Base-by-base conservation (phyloP, 2,797 vertebrate genomes). In the Lemur catta region DNA sequence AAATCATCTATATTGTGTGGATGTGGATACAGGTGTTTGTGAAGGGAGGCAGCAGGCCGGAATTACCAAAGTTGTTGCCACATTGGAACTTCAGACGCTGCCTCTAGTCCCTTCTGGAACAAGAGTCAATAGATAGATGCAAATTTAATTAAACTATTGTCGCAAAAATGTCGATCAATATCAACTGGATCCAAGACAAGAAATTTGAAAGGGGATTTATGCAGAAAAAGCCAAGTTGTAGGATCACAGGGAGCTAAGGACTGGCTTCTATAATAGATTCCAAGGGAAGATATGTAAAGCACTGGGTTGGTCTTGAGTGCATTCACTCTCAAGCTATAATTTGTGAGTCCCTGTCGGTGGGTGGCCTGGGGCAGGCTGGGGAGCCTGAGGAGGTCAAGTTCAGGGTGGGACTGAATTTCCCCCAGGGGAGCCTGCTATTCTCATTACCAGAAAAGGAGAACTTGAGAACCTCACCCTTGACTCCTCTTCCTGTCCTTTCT, bases 141-240 rank as follows among this genome's bases (percentile, higher is more conserved):
- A 88, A 75, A 87, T 82, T 92, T 92, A 55, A 93, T 89, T 93
- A 96, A 94, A 95, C 82, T 74, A 33, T 50, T 84, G 75, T 95
- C 87, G 48, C 33, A 8, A 86, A 97, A 96, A 81, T 55, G 61
- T 92, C 69, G 43, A 80, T 95, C 35, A 33, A 38, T 87, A 33
- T 96, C 84, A 82, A 6, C 6, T 72, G 65, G 59, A 72, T 96
- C 93, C 17, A 30, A 74, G 85, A 61, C 35, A 76, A 93, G 74
- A 65, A 63, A 46, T 84, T 48, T 61, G 91, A 89, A 46, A 76
- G 82, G 74, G 22, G 59, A 69, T 94, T 90, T 86, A 55, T 26
- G 63, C 63, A 71, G 78, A 61, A 43, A 82, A 91, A 48, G 48
- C 17, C 13, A 3, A 81, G 67, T 9, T 7, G 30, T 43, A 38